Percentiles rank a stretch among this genome's conserved stretches.
Evolutionary conservation across 2,797 vertebrate species (phyloP).

Genomic region (Podarcis siculus): DNA sequence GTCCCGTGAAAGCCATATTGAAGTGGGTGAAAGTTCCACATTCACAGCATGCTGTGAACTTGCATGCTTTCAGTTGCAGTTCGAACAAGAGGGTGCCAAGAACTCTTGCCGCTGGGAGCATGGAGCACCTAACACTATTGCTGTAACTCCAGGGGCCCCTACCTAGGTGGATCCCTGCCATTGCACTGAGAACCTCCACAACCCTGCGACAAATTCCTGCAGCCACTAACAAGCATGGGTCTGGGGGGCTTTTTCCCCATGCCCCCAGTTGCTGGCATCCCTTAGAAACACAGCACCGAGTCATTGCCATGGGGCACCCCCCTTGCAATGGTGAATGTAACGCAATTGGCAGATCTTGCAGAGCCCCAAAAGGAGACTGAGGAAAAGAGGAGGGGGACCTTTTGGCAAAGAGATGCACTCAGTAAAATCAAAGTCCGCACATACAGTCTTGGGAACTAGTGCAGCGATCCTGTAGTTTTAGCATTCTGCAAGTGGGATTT

Average conservation of each 20-base stretch:
- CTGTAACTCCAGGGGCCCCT: no score
- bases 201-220: background rate
- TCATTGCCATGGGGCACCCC: background rate
- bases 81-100: no score
- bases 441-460: no score
- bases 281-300: background rate
- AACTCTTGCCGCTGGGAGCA: no score
- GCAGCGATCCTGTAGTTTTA: background rate
- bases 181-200: background rate
- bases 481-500: no score
- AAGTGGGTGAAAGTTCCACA: background rate
- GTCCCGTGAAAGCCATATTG: background rate
- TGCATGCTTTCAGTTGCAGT: background rate
- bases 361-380: background rate
- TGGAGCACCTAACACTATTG: background rate
- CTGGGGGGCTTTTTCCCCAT: background rate
- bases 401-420: background rate
- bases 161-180: no score
- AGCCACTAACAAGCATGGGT: accelerated
- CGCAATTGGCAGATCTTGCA: background rate
- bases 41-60: background rate
- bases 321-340: background rate
- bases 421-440: background rate
- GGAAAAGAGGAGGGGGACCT: no score
- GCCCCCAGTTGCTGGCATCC: no score